Conservation (phyloP, 2,888 invertebrate genomes). For the Antheraea yamamai region DNA sequence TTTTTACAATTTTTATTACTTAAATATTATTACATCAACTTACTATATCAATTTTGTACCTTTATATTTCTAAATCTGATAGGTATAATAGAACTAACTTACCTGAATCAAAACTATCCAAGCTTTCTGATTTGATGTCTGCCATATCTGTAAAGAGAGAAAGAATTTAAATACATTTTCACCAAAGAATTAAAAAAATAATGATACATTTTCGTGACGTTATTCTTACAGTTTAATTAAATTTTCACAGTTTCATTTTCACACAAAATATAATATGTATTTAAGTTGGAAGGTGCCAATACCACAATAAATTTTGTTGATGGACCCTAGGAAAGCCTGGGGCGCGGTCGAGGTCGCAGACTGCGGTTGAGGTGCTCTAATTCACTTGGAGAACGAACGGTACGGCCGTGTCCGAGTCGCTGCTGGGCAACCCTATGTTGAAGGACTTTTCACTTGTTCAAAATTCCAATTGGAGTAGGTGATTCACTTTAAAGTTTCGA, state of each 20-base stretch:
- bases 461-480: conserved; percentile 71
- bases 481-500: conserved; percentile 75
- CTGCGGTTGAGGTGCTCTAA: conserved; percentile 65
- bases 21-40: conserved; percentile 61
- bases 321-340: conserved; percentile 45
- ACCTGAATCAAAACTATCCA: conserved; percentile 80
- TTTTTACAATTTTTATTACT: conserved; percentile 71
- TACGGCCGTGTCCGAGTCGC: conserved; percentile 26
- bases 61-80: conserved; percentile 16
- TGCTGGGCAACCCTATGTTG: conserved; percentile 39
- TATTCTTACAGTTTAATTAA: not conserved
- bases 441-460: conserved; percentile 71
- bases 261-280: conserved; percentile 32
- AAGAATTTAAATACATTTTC: not conserved
- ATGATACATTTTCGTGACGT: not conserved
- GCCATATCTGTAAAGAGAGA: conserved; percentile 66
- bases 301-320: conserved; percentile 48
- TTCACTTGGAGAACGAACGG: conserved; percentile 53
- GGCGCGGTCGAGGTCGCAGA: conserved; percentile 56
- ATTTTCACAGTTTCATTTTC: not conserved
- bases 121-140: conserved; percentile 75
- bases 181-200: too few species aligned
- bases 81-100: conserved; percentile 28
- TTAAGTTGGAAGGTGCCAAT: conserved; percentile 32
- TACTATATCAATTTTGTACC: conserved; percentile 33